These are phyloP conservation scores for Ceratoteleas bidentatus DNA, from an alignment of 1,140 invertebrate species.

Conservation along the genomic window DNA sequence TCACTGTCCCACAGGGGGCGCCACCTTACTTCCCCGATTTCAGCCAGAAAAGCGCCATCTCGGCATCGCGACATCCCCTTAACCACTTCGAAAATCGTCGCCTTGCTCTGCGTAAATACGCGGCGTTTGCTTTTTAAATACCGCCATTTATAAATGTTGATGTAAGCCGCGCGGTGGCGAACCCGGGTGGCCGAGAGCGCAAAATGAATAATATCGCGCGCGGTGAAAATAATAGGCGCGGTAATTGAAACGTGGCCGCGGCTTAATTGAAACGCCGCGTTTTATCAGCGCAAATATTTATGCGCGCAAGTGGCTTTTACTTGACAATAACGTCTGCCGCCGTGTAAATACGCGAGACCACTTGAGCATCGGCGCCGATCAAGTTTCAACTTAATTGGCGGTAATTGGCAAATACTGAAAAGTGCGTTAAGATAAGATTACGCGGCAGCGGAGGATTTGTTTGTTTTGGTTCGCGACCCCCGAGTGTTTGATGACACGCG, in stretches of 20 bases:
- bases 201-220: too few species aligned
- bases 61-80: too few species aligned
- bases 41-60: too few species aligned
- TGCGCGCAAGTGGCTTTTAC: conserved; percentile 17
- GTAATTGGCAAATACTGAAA: conserved; percentile 19
- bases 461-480: background rate
- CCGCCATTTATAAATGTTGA: too few species aligned
- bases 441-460: background rate
- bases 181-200: too few species aligned
- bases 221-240: background rate
- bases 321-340: conserved; percentile 3
- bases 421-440: conserved; percentile 13
- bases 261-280: conserved; percentile 8
- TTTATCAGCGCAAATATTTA: conserved; percentile 33
- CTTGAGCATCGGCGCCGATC: conserved; percentile 4
- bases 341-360: conserved; percentile 1
- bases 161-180: background rate
- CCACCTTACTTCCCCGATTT: too few species aligned
- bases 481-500: too few species aligned
- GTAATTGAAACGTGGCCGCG: conserved; percentile 8
- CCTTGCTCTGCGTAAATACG: too few species aligned
- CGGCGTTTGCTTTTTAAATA: conserved; percentile 9
- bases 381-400: conserved; percentile 11
- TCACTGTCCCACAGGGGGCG: too few species aligned
- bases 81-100: too few species aligned